Conservation (phyloP, 2,797 vertebrate genomes). For the Macroramphosus scolopax region DNA sequence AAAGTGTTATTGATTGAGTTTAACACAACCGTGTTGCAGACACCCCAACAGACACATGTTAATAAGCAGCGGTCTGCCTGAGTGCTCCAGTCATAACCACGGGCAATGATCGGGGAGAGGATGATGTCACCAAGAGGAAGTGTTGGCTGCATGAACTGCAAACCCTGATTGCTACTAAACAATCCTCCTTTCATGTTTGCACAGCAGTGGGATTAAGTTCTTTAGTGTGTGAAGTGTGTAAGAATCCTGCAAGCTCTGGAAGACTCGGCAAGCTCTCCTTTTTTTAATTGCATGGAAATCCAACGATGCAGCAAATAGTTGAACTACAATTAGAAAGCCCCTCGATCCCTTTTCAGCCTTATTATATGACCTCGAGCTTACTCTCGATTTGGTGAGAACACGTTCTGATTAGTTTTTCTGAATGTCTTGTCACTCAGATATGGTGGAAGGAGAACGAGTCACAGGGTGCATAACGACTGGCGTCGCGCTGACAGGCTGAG, state of each 20-base stretch:
- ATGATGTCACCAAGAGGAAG: too few relatives aligned
- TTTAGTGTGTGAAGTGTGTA: neutral
- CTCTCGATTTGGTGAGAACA: too few relatives aligned
- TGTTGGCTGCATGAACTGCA: too few relatives aligned
- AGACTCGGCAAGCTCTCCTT: neutral
- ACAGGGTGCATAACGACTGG: conserved; percentile 13
- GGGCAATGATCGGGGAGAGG: too few relatives aligned
- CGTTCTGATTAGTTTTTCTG: too few relatives aligned
- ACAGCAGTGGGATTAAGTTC: neutral
- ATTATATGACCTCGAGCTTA: neutral
- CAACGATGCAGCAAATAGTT: neutral
- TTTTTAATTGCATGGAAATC: neutral
- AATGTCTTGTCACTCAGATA: neutral
- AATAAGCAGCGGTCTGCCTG: too few relatives aligned
- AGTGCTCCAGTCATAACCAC: neutral
- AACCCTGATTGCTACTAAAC: neutral
- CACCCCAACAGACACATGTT: too few relatives aligned
- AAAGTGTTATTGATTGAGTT: neutral
- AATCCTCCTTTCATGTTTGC: neutral
- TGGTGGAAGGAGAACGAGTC: conserved; percentile 15
- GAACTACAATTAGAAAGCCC: neutral
- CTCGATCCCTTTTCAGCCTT: neutral
- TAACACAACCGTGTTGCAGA: too few relatives aligned
- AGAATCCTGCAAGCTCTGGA: neutral
- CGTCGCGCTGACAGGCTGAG: conserved; percentile 39